Conservation (phyloP, 1,140 invertebrate genomes). For the Tyrophagus putrescentiae region DNA sequence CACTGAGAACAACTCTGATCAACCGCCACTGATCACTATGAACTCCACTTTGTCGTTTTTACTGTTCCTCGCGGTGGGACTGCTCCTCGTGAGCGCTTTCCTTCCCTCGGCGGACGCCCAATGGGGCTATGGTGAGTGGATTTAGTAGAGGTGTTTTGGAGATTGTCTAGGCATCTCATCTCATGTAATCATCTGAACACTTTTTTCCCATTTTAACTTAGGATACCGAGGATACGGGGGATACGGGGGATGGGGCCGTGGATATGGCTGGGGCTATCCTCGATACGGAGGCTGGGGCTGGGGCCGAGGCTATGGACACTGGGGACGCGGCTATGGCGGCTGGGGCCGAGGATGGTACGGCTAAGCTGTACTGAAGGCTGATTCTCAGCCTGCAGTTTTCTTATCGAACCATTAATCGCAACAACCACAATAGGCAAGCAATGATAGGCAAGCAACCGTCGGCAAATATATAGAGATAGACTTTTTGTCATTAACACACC, state of each 20-base stretch:
- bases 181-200: no score
- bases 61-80: neutral
- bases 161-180: no score
- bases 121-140: slow-evolving; percentile 4
- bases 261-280: neutral
- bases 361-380: no score
- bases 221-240: neutral
- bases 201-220: no score
- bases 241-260: neutral
- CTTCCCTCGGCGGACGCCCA: neutral
- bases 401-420: no score
- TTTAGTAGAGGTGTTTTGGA: no score
- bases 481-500: no score
- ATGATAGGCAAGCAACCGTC: no score
- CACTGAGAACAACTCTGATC: neutral
- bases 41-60: neutral
- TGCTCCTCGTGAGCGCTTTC: neutral
- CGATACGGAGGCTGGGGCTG: neutral
- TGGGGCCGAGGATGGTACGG: neutral
- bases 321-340: slow-evolving; percentile 3
- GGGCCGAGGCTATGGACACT: neutral
- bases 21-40: neutral
- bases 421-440: no score
- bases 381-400: no score
- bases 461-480: no score